Conservation (phyloP, 2,888 invertebrate genomes). For the Sinopyrophorus schimmeli region DNA sequence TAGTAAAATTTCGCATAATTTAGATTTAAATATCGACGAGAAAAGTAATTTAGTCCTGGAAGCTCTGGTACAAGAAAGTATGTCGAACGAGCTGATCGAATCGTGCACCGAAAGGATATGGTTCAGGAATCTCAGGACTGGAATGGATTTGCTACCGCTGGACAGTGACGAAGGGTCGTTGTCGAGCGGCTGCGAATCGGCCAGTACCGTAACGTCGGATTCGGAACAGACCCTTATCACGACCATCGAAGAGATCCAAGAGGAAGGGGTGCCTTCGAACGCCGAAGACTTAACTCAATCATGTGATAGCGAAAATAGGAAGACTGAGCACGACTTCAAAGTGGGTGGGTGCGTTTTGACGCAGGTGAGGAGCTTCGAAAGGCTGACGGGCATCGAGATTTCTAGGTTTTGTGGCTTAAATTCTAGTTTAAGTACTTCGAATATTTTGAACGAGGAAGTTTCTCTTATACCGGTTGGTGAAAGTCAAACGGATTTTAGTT, state of each 20-base stretch:
- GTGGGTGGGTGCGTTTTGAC: conserved; percentile 52
- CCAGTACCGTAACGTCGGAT: conserved; percentile 70
- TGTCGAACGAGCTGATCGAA: conserved; percentile 46
- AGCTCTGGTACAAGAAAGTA: conserved; percentile 46
- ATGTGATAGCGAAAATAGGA: conserved; percentile 42
- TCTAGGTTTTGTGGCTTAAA: conserved; percentile 46
- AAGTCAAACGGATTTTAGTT: conserved; percentile 52
- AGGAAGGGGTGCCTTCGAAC: conserved; percentile 22
- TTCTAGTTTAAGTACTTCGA: conserved; percentile 37
- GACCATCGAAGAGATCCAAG: conserved; percentile 35
- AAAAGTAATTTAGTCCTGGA: conserved; percentile 49
- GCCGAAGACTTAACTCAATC: conserved; percentile 25
- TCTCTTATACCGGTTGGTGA: conserved; percentile 55
- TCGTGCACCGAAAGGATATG: conserved; percentile 47
- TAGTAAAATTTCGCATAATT: conserved; percentile 19
- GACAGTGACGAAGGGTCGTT: conserved; percentile 77
- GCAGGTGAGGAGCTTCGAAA: conserved; percentile 48
- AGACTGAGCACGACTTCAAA: conserved; percentile 53
- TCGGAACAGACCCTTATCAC: conserved; percentile 50
- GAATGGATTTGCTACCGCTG: conserved; percentile 58
- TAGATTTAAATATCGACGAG: conserved; percentile 38
- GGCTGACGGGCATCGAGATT: conserved; percentile 42
- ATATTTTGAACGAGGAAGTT: conserved; percentile 51
- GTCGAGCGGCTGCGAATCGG: conserved; percentile 81
- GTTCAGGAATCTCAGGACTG: conserved; percentile 47